A percentile compares a stretch with the other conserved stretches of the same genome.
Evolutionary conservation across 2,888 invertebrate genomes (phyloP).

Genomic region (Agrilus mali): DNA sequence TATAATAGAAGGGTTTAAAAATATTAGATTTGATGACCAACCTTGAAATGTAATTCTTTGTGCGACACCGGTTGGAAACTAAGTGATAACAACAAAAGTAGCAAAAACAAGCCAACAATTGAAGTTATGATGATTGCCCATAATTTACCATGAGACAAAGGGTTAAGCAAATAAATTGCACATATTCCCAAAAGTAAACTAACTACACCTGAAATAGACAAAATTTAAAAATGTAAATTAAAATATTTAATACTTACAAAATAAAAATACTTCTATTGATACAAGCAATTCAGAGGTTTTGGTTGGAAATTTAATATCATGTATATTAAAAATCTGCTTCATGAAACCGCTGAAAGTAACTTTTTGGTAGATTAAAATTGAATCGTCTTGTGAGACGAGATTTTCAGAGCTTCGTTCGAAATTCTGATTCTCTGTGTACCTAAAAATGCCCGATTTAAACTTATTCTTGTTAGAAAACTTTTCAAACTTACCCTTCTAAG

Average conservation of each 20-base stretch:
- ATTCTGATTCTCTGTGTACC: constrained; percentile 9
- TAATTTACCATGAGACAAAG: constrained; percentile 28
- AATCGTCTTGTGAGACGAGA: not conserved
- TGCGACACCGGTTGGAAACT: constrained; percentile 50
- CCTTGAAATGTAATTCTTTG: constrained; percentile 50
- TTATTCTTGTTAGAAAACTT: too few relatives aligned
- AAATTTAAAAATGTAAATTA: constrained; percentile 2
- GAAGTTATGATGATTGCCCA: constrained; percentile 27
- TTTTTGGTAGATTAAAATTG: constrained; percentile 1
- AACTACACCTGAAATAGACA: constrained; percentile 23
- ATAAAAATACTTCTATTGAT: constrained; percentile 35
- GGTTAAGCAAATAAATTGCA: constrained; percentile 22
- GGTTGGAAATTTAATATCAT: constrained; percentile 31
- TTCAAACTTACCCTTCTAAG: too few relatives aligned
- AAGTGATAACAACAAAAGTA: constrained; percentile 40
- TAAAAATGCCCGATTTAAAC: constrained; percentile 1
- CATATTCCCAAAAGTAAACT: constrained; percentile 26
- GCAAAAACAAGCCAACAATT: constrained; percentile 17
- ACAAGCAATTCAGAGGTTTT: constrained; percentile 37
- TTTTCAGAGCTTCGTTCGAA: constrained; percentile 3
- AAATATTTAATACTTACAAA: constrained; percentile 29
- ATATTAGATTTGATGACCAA: constrained; percentile 18
- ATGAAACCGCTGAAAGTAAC: constrained; percentile 14
- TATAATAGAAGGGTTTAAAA: not conserved
- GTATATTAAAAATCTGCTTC: constrained; percentile 37